Conservation (phyloP, 2,797 vertebrate species). For the Ctenosaura bakeri region DNA sequence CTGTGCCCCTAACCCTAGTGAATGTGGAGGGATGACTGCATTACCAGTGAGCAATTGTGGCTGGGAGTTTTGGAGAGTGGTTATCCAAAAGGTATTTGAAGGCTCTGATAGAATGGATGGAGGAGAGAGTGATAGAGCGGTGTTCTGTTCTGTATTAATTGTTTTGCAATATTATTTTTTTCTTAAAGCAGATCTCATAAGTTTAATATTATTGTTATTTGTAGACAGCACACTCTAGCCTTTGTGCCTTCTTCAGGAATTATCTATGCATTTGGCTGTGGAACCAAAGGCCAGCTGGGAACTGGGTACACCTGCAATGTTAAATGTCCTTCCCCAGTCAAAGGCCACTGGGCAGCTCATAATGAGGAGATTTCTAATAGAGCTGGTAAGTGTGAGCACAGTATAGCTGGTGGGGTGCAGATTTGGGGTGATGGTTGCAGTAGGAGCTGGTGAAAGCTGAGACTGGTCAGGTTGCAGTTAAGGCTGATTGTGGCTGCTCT, state of each 20-base stretch:
- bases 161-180: neutral
- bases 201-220: slow-evolving; percentile 25
- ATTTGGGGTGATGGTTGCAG: neutral
- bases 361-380: slow-evolving; percentile 80
- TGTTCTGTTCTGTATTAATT: neutral
- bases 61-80: too few relatives aligned
- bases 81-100: too few relatives aligned
- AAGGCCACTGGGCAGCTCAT: slow-evolving; percentile 84
- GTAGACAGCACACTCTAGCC: slow-evolving; percentile 94
- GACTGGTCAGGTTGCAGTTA: neutral
- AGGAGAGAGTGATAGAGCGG: fast-evolving
- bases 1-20: too few relatives aligned
- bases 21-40: too few relatives aligned
- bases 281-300: slow-evolving; percentile 92
- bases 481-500: neutral
- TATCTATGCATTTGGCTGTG: slow-evolving; percentile 96
- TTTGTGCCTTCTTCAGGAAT: slow-evolving; percentile 94
- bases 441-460: neutral
- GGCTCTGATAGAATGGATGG: neutral
- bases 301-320: slow-evolving; percentile 87
- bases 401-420: neutral
- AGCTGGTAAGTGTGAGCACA: slow-evolving; percentile 73
- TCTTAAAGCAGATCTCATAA: too few relatives aligned
- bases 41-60: too few relatives aligned
- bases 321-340: slow-evolving; percentile 89